Conservation (phyloP, 2,113 vertebrate genomes). For the Agapornis roseicollis region DNA sequence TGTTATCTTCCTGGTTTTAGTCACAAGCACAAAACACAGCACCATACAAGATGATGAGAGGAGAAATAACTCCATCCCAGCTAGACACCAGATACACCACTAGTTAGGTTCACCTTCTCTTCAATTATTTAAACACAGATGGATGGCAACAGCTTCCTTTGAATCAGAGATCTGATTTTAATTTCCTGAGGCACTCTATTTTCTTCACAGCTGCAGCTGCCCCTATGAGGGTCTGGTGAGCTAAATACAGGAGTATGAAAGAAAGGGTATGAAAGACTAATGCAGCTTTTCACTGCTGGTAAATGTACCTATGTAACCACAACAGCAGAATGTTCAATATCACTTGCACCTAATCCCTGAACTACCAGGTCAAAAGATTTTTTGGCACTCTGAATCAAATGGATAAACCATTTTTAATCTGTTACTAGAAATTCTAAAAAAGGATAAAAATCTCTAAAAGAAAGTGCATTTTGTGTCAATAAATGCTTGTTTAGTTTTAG, state of each 20-base stretch:
- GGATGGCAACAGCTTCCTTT: neutral
- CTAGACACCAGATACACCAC: neutral
- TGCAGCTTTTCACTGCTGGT: neutral
- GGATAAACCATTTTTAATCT: neutral
- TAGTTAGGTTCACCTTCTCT: neutral
- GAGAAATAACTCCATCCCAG: neutral
- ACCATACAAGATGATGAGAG: no score
- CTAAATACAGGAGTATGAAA: neutral
- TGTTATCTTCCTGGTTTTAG: neutral
- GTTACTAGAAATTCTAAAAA: neutral
- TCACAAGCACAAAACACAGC: neutral
- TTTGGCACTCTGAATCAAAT: neutral
- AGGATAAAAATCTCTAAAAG: neutral
- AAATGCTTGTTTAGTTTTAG: neutral
- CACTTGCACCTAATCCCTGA: neutral
- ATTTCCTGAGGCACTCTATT: neutral
- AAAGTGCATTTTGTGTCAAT: neutral
- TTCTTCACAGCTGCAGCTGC: neutral
- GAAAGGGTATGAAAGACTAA: neutral
- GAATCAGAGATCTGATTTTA: neutral
- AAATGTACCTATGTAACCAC: neutral
- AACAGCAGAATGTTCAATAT: neutral
- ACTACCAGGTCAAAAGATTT: neutral
- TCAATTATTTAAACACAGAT: neutral
- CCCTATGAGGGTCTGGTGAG: neutral